Conservation (phyloP, 2,888 invertebrate genomes). For the Cephus pygmeus region DNA sequence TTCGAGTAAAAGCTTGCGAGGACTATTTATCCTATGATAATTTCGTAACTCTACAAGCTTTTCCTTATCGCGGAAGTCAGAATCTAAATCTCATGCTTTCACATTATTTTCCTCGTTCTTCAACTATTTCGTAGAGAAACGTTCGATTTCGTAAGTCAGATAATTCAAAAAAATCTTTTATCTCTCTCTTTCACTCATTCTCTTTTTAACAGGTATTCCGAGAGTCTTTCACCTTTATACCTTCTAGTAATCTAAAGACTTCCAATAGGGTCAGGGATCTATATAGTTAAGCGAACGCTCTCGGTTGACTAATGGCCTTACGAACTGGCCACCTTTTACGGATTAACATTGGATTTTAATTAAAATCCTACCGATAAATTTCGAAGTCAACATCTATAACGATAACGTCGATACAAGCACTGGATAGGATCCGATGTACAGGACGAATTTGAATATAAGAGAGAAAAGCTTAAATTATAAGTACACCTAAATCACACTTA, state of each 20-base stretch:
- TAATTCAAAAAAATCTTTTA: not conserved
- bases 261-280: not conserved
- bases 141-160: not conserved
- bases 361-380: not conserved
- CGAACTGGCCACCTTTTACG: not conserved
- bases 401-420: not conserved
- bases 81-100: not conserved
- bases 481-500: not conserved
- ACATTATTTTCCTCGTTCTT: not conserved
- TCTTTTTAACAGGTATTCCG: not conserved
- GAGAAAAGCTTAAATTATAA: not conserved
- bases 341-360: not conserved
- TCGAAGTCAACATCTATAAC: not conserved
- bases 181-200: not conserved
- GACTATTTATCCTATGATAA: too few species aligned
- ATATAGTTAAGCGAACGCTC: not conserved
- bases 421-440: not conserved
- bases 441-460: not conserved
- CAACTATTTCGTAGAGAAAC: not conserved
- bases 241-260: not conserved
- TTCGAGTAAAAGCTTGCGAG: too few species aligned
- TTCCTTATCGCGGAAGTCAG: too few species aligned
- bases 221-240: not conserved
- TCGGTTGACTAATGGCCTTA: not conserved
- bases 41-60: too few species aligned